A percentile compares a stretch with the other conserved stretches of the same genome.
These are phyloP conservation scores for Falco peregrinus DNA, from an alignment of 2,797 vertebrate species.

Conservation along the genomic window DNA sequence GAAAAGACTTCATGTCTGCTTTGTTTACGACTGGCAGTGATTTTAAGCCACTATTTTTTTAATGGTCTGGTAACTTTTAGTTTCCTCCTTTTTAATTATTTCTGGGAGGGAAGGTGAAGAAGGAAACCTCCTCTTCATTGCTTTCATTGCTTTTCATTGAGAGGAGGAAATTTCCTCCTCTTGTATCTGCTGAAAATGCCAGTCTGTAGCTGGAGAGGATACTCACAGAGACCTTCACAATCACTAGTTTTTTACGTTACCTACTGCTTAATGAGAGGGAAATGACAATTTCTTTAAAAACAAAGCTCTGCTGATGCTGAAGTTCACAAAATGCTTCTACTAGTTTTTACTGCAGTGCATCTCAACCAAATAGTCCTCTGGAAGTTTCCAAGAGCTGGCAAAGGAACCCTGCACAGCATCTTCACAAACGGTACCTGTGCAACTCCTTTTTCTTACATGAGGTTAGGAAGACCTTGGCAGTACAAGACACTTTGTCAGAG, in stretches of 20 bases:
- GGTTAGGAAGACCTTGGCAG: neutral
- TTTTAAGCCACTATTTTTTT: slow-evolving; percentile 6
- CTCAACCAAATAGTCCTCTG: neutral
- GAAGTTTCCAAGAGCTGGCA: neutral
- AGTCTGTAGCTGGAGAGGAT: neutral
- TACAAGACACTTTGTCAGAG: neutral
- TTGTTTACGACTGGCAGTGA: slow-evolving; percentile 11
- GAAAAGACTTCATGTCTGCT: neutral
- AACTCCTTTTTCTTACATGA: neutral
- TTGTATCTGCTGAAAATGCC: neutral
- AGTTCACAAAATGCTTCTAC: neutral
- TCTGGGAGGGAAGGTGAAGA: neutral
- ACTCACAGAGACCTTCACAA: neutral
- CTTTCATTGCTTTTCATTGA: no score
- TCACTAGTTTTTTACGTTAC: neutral
- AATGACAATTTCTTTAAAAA: neutral
- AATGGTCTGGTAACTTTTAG: neutral
- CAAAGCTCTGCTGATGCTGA: neutral
- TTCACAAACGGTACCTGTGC: neutral
- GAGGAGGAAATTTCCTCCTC: neutral
- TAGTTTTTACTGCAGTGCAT: neutral
- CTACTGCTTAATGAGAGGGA: neutral
- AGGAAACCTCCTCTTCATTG: neutral
- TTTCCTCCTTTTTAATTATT: slow-evolving; percentile 7
- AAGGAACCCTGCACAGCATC: neutral